Evolutionary conservation across 1,140 invertebrate species (phyloP), one percentile per base, ranked within the genome.

Genomic region (Nebria ingens): DNA sequence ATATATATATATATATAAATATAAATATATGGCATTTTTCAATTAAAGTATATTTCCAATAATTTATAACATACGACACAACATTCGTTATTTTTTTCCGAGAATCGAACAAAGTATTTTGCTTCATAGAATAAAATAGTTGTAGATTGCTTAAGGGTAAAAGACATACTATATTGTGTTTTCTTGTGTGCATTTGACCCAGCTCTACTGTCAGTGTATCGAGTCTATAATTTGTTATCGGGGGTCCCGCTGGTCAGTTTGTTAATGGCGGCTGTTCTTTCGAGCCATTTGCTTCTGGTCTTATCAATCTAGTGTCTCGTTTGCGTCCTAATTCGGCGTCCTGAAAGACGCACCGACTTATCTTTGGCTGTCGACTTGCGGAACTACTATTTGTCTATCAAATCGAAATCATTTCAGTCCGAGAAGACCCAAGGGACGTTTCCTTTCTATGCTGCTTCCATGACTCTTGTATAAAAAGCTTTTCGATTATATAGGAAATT

Each of bases 271-370:
- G 15, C 17, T 13, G 9, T 45, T 51, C n/a, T 21, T 50, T 13
- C 45, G 54, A 51, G 23, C 54, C 45, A 56, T 51, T 56, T 51
- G 21, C 42, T 50, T 49, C 20, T 17, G 22, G 40, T 56, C 54
- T 56, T 56, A 56, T 56, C 54, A 56, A 56, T 56, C 54, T 25
- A 51, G 45, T 51, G 42, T 50, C 54, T 56, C 54, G 54, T 56
- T 56, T 49, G 21, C 25, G 54, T 51, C 22, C 54, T 56, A 56
- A 56, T 56, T 56, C 54, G 19, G 15, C 19, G 4, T 22, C n/a
- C 42, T 15, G 45, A n/a, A 17, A 45, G 40, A 45, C 40, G 17
- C 6, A 12, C n/a, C 42, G 21, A 56, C 45, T 51, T 51, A 51
- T 56, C 54, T 56, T 51, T 6, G 40, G 9, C 40, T 9, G 40